Evolutionary conservation across 1,140 invertebrate genomes (phyloP), one percentile per base, ranked within the genome.

Genomic region (Matsumurasca onukii): DNA sequence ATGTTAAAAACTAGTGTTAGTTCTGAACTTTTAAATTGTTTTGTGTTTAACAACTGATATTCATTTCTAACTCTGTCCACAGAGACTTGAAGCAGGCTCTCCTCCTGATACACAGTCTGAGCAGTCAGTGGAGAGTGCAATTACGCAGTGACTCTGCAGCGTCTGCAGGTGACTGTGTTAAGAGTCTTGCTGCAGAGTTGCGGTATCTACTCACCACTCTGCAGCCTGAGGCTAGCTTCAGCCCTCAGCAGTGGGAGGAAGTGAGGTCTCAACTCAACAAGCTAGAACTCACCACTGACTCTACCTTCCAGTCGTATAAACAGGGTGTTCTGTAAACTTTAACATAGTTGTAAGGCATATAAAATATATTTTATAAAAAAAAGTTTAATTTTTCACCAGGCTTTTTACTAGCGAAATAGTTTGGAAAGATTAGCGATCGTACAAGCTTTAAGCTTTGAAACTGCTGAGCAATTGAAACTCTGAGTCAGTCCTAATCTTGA

Each of bases 61-160:
- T 29, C 3, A 31, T 27, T 24, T 31, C 59, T 27, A 62, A 31
- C 27, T 62, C 20, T 51, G 34, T n/a, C 29, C 29, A 15, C 45
- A 66, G 64, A 27, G 51, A 66, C 3, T 30, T 51, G 17, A 48
- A 49, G 17, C 64, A 66, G 31, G 45, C 51, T 30, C 20, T 66
- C 15, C 39, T 49, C n/a, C 22, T 66, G 5, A 45, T 52, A 22
- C 64, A 49, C 17, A 51, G 34, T 24, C 24, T 66, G 20, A 20
- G 25, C 17, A 49, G 34, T 17, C 64, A 27, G 25, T 59, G 55
- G 55, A 59, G 30, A 27, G 25, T 59, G 55, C 9, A 29, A 27
- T 22, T 27, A 27, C 2, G 25, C 24, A 25, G 25, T 2, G 55
- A 27, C 24, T 5, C 9, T 9, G 15, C 2, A 29, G 55, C 55